Base-by-base conservation (phyloP, 2,113 vertebrate genomes). In the Hyla sarda region DNA sequence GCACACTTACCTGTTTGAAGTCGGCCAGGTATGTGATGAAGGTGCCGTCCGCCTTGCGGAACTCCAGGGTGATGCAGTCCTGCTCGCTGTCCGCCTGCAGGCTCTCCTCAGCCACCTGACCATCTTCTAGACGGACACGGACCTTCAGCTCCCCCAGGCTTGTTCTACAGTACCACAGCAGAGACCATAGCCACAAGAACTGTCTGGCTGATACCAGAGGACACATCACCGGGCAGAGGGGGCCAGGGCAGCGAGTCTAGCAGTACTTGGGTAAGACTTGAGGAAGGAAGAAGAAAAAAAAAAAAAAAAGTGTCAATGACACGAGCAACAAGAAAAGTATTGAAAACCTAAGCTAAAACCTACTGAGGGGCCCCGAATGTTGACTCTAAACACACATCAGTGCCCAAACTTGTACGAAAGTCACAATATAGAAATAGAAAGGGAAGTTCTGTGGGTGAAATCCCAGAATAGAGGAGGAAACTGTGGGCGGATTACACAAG, bases 11-110 rank as follows among this genome's bases (percentile, higher is more conserved):
- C 41, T 97, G 97, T 90, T 92, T 96, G 90, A 99, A 98, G 92
- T 99, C 98, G 2, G 95, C 98, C 56, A 95, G 89, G 87, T 97
- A 97, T 52, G 96, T 97, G 88, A 99, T 88, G 41, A 99, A 96
- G 1, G 97, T 96, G 4, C 98, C 98, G 73, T 98, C 97, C 32
- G 95, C 94, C 77, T 96, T 93, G 78, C 95, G 96, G 88, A 98
- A 97, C 91, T 99, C 98, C 14, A 99, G 90, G 34, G 94, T 93
- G 90, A 98, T 94, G 73, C 93, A 94, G 95, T 98, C 97, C 45
- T 89, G 92, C 25, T 96, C 95, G 78, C 93, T 95, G 94, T 99
- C 97, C 82, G 98, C 97, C 89, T 98, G 97, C 92, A 98, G 89
- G 67, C 95, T 94, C 93, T 98, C 97, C 90, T 98, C 96, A 8